Base-by-base conservation (phyloP, 92 coral and sea anemone species). In the Phymanthus crucifer region DNA sequence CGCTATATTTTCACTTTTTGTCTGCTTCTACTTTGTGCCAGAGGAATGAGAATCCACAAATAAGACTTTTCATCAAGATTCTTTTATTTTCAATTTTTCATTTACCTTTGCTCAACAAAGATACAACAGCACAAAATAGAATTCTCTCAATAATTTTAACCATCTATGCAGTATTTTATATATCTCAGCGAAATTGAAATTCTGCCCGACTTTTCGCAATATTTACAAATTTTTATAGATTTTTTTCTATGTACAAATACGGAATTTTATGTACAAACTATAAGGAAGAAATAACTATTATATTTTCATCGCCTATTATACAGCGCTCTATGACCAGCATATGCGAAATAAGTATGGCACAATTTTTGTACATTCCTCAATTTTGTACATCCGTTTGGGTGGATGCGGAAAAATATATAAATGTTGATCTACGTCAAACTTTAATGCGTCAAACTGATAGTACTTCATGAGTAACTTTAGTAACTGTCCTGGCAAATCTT, bases 121-220 rank as follows among this genome's bases (percentile, higher is more conserved):
- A 61, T 61, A 61, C 68, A 61, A 61, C 13, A 61, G 9, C 27
- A 24, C n/a, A 61, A 61, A 34, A 61, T 61, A 17, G 21, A 16
- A 29, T 61, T 61, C 32, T 61, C 9, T 2, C 34, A 61, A 61
- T 61, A 54, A 21, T 0, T 54, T 54, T 14, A 61, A 34, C 68
- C 26, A 27, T 61, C 36, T 61, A 61, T 61, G 34, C 9, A 24
- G 7, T 4, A 8, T 61, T 61, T 17, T 24, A 61, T 19, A 19
- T 54, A 23, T 61, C 10, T 24, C 6, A 61, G 17, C 29, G 68
- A 61, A 12, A 61, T 40, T 72, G 81, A 77, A 29, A 77, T 35
- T 40, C 61, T 19, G 81, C 65, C n/a, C 81, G 81, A 77, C 58
- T 61, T 38, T 40, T 27, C 3, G 50, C 18, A 27, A 40, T 77